Evolutionary conservation across 2,797 vertebrate genomes (phyloP), one percentile per base, ranked within the genome.

Genomic region (Gadopsis marmoratus): DNA sequence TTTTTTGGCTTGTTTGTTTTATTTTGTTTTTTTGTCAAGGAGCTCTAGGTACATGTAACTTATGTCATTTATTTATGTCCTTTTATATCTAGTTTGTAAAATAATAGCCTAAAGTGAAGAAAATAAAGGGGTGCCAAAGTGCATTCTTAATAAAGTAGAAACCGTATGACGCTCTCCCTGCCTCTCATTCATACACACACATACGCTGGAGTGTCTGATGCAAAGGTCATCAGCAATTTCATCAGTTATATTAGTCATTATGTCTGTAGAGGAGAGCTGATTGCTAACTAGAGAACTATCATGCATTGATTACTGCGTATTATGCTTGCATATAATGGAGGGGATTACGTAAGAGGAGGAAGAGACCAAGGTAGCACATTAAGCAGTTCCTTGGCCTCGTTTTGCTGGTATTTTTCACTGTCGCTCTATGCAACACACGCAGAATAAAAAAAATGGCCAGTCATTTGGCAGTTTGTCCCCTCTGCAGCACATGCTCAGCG

Each of bases 61-160:
- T 99, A 99, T 99, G 97, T 97, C 96, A 96, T 99, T 98, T 99
- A 99, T 99, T 99, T 99, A 99, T 99, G 97, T 96, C 97, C 97
- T 99, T 99, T 99, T 99, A 97, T 98, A 99, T 97, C 96, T 99
- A 99, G 97, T 99, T 99, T 99, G 96, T 98, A 98, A 98, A 97
- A 98, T 99, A 90, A 92, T 92, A 95, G 89, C 91, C 89, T 93
- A 91, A 94, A 93, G 91, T 92, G 85, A 94, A 91, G 86, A 92
- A 91, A 94, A 88, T 93, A 86, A 87, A 90, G 85, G 93, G 81
- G 83, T 94, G 94, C 93, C 87, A 81, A 84, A 83, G 90, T 96
- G 97, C 97, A 97, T 97, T 97, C 96, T 97, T 96, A 98, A 97
- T 97, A 97, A 97, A 98, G 97, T 98, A 97, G 97, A 97, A 97